A percentile compares a stretch with the other conserved stretches of the same genome.
Conservation (phyloP, 2,113 vertebrate species). For the Polyodon spathula region DNA sequence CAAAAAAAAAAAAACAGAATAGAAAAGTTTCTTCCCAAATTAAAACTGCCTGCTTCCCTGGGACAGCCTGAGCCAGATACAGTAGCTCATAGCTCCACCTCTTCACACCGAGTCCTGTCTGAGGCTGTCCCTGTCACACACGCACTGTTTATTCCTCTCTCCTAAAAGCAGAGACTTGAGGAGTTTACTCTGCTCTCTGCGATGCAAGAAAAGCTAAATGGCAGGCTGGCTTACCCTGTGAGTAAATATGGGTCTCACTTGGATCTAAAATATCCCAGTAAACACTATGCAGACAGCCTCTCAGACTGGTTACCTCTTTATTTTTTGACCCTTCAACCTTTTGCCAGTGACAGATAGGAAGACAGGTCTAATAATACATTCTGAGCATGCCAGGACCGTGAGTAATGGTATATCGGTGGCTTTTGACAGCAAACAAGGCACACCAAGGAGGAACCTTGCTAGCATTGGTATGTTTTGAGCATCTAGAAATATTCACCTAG, state of each 20-base stretch:
- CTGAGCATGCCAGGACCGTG: slow-evolving; percentile 62
- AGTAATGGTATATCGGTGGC: slow-evolving; percentile 62
- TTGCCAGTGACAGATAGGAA: slow-evolving; percentile 65
- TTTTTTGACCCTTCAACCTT: slow-evolving; percentile 71
- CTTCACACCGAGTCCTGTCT: neutral
- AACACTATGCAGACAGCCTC: slow-evolving; percentile 57
- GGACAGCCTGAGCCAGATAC: slow-evolving; percentile 50
- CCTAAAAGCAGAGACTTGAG: slow-evolving; percentile 24
- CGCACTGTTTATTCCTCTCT: neutral
- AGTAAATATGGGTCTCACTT: slow-evolving; percentile 56
- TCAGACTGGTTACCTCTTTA: slow-evolving; percentile 65
- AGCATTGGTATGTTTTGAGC: slow-evolving; percentile 29
- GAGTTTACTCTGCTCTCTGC: neutral
- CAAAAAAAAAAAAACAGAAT: slow-evolving; percentile 34
- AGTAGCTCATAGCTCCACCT: slow-evolving; percentile 32
- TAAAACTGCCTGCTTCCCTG: slow-evolving; percentile 24
- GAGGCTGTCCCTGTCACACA: slow-evolving; percentile 5
- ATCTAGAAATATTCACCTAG: slow-evolving; percentile 58
- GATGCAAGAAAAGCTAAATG: too few species aligned
- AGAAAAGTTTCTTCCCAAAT: slow-evolving; percentile 5
- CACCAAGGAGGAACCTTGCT: slow-evolving; percentile 44
- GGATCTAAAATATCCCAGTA: slow-evolving; percentile 46
- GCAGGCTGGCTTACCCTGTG: slow-evolving; percentile 43
- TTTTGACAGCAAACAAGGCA: slow-evolving; percentile 48
- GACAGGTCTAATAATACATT: slow-evolving; percentile 66